A percentile compares a stretch with the other conserved stretches of the same genome.
Evolutionary conservation across 2,888 invertebrate genomes (phyloP).

Genomic region (Drosophila phalerata): DNA sequence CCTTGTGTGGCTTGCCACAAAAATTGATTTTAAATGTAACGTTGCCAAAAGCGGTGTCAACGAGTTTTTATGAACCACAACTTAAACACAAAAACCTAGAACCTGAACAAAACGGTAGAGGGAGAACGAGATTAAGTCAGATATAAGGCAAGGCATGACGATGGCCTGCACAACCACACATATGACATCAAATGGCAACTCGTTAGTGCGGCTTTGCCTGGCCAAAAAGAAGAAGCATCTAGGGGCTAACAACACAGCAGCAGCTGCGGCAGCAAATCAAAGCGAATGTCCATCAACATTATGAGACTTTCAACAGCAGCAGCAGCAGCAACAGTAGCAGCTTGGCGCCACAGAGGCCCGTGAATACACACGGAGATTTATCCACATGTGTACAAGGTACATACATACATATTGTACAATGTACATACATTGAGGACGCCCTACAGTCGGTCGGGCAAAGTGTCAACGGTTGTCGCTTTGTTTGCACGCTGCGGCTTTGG

Average conservation of each 20-base stretch:
- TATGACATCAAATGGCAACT: constrained; percentile 77
- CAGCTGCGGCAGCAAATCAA: constrained; percentile 66
- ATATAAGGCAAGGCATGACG: constrained; percentile 39
- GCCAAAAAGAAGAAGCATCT: constrained; percentile 34
- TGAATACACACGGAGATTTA: constrained; percentile 24
- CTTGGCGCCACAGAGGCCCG: constrained; percentile 39
- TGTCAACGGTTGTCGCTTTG: constrained; percentile 73
- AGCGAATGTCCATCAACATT: constrained; percentile 81
- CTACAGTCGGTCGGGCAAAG: constrained; percentile 50
- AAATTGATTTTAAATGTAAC: constrained; percentile 77
- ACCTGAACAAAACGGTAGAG: constrained; percentile 18
- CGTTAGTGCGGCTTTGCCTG: constrained; percentile 66
- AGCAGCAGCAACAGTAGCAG: constrained; percentile 43
- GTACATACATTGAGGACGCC: background rate
- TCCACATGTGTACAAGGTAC: background rate
- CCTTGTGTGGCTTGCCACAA: constrained; percentile 29
- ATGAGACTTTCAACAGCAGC: constrained; percentile 66
- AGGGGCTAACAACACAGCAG: constrained; percentile 33
- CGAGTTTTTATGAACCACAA: constrained; percentile 52
- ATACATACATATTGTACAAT: background rate
- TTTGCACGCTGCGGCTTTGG: constrained; percentile 63
- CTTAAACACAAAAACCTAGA: constrained; percentile 45
- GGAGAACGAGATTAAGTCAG: constrained; percentile 50
- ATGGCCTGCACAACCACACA: constrained; percentile 56
- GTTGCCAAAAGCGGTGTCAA: constrained; percentile 63